Conservation (phyloP, 2,113 vertebrate genomes). For the Lepidothrix coronata region DNA sequence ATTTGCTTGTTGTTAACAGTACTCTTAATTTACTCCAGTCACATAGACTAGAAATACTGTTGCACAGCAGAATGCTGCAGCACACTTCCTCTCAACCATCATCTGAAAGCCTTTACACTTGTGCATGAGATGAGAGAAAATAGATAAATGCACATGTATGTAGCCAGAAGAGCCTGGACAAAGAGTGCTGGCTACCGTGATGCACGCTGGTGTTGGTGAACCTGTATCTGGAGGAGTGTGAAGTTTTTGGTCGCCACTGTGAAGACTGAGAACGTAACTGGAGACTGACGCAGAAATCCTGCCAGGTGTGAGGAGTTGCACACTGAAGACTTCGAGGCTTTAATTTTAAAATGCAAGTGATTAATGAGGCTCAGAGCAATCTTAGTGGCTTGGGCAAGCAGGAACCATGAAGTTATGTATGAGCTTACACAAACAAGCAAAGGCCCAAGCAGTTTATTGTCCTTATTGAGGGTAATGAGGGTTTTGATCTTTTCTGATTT, state of each 20-base stretch:
- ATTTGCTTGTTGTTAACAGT: not conserved
- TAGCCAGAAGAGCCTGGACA: not conserved
- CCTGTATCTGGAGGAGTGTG: not conserved
- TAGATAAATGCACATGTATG: not conserved
- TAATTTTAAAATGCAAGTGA: not conserved
- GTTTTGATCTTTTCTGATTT: not conserved
- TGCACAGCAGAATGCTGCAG: not conserved
- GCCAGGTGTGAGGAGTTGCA: not conserved
- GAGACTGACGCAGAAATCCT: not conserved
- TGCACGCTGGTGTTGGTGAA: not conserved
- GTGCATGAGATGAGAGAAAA: not conserved
- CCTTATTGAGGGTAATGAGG: not conserved
- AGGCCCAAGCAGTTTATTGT: not conserved
- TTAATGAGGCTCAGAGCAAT: not conserved
- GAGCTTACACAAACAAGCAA: not conserved
- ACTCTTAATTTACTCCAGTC: not conserved
- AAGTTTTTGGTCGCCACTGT: accelerated
- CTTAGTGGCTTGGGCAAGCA: not conserved
- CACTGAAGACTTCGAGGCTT: not conserved
- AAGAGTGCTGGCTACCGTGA: not conserved
- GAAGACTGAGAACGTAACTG: not conserved
- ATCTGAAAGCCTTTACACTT: not conserved
- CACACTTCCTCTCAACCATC: not conserved
- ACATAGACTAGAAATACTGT: not conserved
- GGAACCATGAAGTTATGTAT: not conserved